Base-by-base conservation (phyloP, 2,113 vertebrate genomes). In the Electrona antarctica region DNA sequence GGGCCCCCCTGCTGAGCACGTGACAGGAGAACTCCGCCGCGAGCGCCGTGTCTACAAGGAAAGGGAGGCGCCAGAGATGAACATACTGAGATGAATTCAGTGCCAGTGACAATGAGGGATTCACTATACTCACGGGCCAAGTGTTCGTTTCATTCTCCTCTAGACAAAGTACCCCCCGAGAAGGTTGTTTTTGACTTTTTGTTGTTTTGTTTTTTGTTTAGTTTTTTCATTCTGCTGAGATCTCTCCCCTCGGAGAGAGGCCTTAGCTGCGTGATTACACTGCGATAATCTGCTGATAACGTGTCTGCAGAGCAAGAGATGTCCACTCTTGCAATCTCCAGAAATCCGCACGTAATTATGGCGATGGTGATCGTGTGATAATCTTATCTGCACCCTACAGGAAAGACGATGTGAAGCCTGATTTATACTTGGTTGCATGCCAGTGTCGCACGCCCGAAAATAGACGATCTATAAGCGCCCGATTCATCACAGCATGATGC, bases 291-390 rank as follows among this genome's bases (percentile, higher is more conserved):
- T 71, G 67, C 67, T 72, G 85, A 90, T 87, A 85, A 82, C 82
- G 59, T 69, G 82, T 73, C 79, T 84, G 76, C 67, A 74, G 83
- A 89, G 88, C 66, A 81, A 79, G 69, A 85, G 80, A 87, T 81
- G 80, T 77, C 85, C 71, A 87, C 71, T 74, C 68, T 41, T 72
- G 60, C 82, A 76, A 85, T 88, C 83, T 88, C 77, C 50, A 67
- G 33, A 79, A 88, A 89, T 89, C 85, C 86, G 78, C 74, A 82
- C 50, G 66, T 90, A 90, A 92, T 91, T 91, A 90, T 71, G 56
- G 58, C 58, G 67, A 74, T 3, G 3, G 33, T 41, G 81, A 90
- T 91, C 80, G 76, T 41, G 49, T 81, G 87, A 89, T 87, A 89
- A 90, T 87, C 86, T 79, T 89, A 91, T 90, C 86, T 82, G 50